Conservation (phyloP, 2,113 vertebrate genomes). For the Bujurquina vittata region DNA sequence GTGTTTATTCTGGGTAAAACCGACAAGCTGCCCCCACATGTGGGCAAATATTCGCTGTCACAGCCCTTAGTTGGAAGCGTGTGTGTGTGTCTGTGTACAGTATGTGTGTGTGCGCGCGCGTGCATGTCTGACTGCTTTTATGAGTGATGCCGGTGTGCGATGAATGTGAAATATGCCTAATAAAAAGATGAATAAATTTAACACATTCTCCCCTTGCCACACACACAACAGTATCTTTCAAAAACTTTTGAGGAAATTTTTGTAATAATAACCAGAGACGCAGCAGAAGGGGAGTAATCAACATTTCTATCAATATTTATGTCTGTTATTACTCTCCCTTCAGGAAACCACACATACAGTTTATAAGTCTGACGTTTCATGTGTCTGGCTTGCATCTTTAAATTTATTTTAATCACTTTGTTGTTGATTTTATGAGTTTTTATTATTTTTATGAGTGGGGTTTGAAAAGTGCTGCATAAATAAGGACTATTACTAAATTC, state of each 20-base stretch:
- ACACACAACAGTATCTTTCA: conserved; percentile 20
- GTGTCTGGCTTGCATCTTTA: conserved; percentile 22
- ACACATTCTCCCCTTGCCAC: conserved; percentile 13
- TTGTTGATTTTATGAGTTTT: conserved; percentile 40
- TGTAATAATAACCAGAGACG: conserved; percentile 23
- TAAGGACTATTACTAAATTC: conserved; percentile 18
- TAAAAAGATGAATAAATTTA: conserved; percentile 47
- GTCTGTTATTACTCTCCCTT: conserved; percentile 23
- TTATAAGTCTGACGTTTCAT: conserved; percentile 13
- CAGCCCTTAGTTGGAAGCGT: conserved; percentile 38
- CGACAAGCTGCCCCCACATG: conserved; percentile 74
- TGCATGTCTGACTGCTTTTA: conserved; percentile 4
- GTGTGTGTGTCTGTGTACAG: background rate
- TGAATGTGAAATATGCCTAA: conserved; percentile 52
- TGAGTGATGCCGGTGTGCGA: conserved; percentile 43
- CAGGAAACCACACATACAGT: conserved; percentile 15
- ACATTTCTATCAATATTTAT: conserved; percentile 41
- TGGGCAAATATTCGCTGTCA: conserved; percentile 76
- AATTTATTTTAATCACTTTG: background rate
- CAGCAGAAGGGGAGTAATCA: conserved; percentile 17
- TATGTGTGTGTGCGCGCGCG: background rate
- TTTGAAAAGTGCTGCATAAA: conserved; percentile 37
- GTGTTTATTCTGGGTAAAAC: conserved; percentile 71
- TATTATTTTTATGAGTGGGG: conserved; percentile 35
- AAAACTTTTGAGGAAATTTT: background rate